Evolutionary conservation across 2,797 vertebrate species (phyloP), one percentile per base, ranked within the genome.

Genomic region (Gallirallus australis): DNA sequence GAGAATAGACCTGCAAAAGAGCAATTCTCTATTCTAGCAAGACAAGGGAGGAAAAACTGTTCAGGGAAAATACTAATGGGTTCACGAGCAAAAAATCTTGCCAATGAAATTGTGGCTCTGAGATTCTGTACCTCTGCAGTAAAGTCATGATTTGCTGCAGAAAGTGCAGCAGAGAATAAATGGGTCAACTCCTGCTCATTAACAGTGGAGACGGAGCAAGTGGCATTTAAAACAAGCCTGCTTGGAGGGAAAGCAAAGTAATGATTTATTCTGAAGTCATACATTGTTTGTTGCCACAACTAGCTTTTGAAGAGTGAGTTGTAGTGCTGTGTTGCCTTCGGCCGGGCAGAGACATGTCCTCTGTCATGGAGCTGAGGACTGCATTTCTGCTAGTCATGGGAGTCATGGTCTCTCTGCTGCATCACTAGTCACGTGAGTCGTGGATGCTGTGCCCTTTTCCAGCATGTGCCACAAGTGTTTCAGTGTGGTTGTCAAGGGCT

Each of bases 1-100:
- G 31, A 91, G 92, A 89, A 71, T 40, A 95, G 91, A 89, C 53
- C 90, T 90, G 95, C 69, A 75, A 78, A 96, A 83, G 82, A 88
- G 61, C 53, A 93, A 33, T 82, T 77, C 89, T 91, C 81, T 82
- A 20, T 54, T 65, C 86, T 25, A 80, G 70, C 52, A 94, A 93
- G 81, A 60, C 0, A 4, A 89, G 45, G 60, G 33, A 73, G 45
- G 45, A 85, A 88, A 91, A 90, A 66, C 48, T 53, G 8, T 66
- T 90, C 16, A 2, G 65, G 63, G 60, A 79, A 89, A 84, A 86
- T 82, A 85, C 15, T 79, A 90, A 82, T 30, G 56, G n/a, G 35
- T 93, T 95, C 63, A 25, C 68, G 57, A 81, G 50, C 0, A 8
- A 78, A 85, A 93, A 80, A 54, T 75, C 40, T 80, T 92, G 30